phyloP scores from a whole-genome alignment of 1,140 invertebrate species.

The Pantala flavescens region DNA sequence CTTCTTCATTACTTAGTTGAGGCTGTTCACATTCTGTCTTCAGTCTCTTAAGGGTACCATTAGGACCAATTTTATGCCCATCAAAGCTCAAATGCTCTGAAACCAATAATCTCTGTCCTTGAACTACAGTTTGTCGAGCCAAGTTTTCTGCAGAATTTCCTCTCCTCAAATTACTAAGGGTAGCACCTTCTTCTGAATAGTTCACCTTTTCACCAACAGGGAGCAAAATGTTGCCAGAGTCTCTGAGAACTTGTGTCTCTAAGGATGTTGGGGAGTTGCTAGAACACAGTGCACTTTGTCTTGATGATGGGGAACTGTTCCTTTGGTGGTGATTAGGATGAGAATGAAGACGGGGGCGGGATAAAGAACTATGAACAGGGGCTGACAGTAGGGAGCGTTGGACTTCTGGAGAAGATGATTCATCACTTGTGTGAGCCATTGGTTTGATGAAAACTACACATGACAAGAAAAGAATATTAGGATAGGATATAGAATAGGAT shows the following conservation, averaged over 20 bases:
- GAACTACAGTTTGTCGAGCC: slow-evolving; percentile 21
- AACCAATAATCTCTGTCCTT: slow-evolving; percentile 15
- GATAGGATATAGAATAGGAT: too few relatives aligned
- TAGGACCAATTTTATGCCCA: not conserved
- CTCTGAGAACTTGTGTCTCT: not conserved
- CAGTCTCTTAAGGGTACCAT: slow-evolving; percentile 32
- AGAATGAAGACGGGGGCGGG: not conserved
- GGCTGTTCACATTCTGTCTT: slow-evolving; percentile 38
- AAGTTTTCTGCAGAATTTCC: slow-evolving; percentile 35
- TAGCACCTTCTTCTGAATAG: not conserved
- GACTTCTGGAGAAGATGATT: not conserved
- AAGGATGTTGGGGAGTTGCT: not conserved
- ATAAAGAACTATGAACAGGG: not conserved
- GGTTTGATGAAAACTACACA: not conserved
- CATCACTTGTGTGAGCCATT: not conserved
- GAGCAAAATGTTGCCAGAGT: not conserved
- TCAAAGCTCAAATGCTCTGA: slow-evolving; percentile 30
- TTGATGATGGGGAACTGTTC: not conserved
- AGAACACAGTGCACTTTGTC: not conserved
- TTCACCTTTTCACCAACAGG: not conserved
- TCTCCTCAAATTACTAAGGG: slow-evolving; percentile 24
- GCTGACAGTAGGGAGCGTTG: not conserved
- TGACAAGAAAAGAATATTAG: too few relatives aligned
- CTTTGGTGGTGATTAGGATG: not conserved
- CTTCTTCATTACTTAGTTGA: slow-evolving; percentile 1